These are phyloP conservation scores for Philopotamus ludificatus DNA, from an alignment of 1,140 invertebrate genomes.

Conservation along the genomic window DNA sequence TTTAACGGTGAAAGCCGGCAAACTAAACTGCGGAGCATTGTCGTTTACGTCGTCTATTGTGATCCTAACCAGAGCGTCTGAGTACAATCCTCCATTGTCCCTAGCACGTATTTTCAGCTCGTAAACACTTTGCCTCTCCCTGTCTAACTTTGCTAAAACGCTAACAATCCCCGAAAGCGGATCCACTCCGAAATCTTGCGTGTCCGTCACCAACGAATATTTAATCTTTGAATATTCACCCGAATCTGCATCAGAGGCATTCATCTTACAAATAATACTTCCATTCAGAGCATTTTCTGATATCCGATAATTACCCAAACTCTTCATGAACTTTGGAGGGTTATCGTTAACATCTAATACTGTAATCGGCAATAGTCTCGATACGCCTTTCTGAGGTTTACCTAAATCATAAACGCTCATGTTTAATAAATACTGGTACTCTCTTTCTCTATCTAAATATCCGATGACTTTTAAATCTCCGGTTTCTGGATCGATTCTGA, in stretches of 20 bases:
- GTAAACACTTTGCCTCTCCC: constrained; percentile 75
- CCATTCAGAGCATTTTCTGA: constrained; percentile 76
- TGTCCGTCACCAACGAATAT: constrained; percentile 74
- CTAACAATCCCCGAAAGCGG: constrained; percentile 68
- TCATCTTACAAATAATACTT: constrained; percentile 70
- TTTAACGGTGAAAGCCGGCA: constrained; percentile 70
- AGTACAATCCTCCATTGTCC: constrained; percentile 67
- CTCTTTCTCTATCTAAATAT: constrained; percentile 76
- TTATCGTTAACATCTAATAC: constrained; percentile 80
- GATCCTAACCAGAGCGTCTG: constrained; percentile 71
- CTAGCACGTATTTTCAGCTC: constrained; percentile 75
- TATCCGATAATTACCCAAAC: constrained; percentile 71
- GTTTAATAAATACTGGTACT: constrained; percentile 74
- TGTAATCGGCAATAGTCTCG: constrained; percentile 66
- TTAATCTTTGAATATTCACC: constrained; percentile 73
- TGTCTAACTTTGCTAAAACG: constrained; percentile 69
- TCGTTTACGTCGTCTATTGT: constrained; percentile 83
- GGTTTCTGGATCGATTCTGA: constrained; percentile 74
- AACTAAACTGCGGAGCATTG: constrained; percentile 74
- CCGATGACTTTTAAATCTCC: constrained; percentile 77
- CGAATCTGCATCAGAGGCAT: constrained; percentile 77
- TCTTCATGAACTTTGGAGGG: constrained; percentile 74
- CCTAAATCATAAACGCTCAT: constrained; percentile 82
- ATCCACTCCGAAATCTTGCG: constrained; percentile 76
- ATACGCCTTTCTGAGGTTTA: constrained; percentile 70